Percentiles rank a stretch among this genome's conserved stretches.
phyloP scores from a whole-genome alignment of 2,888 invertebrate species.

The Rhogogaster chlorosoma region DNA sequence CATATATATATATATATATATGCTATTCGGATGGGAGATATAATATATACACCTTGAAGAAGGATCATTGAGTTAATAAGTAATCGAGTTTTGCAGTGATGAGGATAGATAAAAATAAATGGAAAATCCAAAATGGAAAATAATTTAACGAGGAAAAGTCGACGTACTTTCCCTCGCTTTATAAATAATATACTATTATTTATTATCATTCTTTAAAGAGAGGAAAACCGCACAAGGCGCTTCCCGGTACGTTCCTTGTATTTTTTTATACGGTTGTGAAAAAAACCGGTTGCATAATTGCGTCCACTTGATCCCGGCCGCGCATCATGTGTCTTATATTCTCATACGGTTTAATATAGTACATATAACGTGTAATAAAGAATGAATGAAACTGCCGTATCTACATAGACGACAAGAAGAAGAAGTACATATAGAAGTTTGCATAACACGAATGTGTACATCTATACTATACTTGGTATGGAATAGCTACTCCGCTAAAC shows the following conservation, averaged over 20 bases:
- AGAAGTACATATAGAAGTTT: background rate
- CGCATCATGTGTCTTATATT: background rate
- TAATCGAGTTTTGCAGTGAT: background rate
- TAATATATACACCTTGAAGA: background rate
- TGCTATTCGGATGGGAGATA: background rate
- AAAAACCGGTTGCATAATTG: background rate
- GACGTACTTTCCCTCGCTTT: background rate
- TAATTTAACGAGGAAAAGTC: background rate
- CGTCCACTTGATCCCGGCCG: background rate
- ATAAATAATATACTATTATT: background rate
- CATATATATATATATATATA: background rate
- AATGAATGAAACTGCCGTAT: conserved; percentile 11
- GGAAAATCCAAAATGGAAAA: background rate
- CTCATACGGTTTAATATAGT: background rate
- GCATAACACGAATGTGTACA: background rate
- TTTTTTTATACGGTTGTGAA: background rate
- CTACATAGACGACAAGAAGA: background rate
- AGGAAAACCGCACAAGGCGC: background rate
- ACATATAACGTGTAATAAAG: background rate
- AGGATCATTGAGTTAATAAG: background rate
- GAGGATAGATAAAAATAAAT: background rate
- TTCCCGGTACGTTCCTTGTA: background rate
- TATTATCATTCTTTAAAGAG: background rate
- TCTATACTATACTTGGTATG: background rate
- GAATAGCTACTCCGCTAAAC: background rate